These are phyloP conservation scores for Calameuta filiformis DNA, from an alignment of 2,888 invertebrate genomes.

Conservation along the genomic window DNA sequence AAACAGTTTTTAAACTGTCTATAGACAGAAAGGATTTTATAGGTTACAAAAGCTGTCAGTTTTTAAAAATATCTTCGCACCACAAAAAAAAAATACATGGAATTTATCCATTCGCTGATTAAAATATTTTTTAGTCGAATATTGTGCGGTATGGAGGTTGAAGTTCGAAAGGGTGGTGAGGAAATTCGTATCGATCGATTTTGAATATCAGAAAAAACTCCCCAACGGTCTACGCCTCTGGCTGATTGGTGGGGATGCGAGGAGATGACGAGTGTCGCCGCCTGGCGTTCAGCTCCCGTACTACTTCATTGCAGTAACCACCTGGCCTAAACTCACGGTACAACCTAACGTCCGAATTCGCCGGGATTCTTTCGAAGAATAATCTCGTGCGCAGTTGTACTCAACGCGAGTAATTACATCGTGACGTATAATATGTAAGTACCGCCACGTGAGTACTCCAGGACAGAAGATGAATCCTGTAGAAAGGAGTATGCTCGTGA, in stretches of 20 bases:
- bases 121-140: not conserved
- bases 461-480: not conserved
- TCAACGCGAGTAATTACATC: not conserved
- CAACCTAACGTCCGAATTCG: conserved; percentile 38
- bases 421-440: not conserved
- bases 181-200: not conserved
- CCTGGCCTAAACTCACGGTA: conserved; percentile 52
- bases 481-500: not conserved
- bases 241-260: conserved; percentile 4
- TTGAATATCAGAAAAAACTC: not conserved
- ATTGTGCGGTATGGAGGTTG: not conserved
- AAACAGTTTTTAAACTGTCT: not conserved
- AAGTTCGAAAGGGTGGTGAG: not conserved
- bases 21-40: not conserved
- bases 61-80: not conserved
- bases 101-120: not conserved
- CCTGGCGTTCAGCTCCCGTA: conserved; percentile 48
- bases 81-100: not conserved
- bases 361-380: not conserved
- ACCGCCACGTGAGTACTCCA: not conserved
- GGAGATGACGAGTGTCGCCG: conserved; percentile 42
- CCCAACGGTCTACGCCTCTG: not conserved
- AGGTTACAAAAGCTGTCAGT: not conserved
- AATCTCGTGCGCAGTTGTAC: not conserved
- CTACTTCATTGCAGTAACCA: conserved; percentile 50